phyloP scores from a whole-genome alignment of 2,888 invertebrate genomes.

The Macrosiphum euphorbiae region DNA sequence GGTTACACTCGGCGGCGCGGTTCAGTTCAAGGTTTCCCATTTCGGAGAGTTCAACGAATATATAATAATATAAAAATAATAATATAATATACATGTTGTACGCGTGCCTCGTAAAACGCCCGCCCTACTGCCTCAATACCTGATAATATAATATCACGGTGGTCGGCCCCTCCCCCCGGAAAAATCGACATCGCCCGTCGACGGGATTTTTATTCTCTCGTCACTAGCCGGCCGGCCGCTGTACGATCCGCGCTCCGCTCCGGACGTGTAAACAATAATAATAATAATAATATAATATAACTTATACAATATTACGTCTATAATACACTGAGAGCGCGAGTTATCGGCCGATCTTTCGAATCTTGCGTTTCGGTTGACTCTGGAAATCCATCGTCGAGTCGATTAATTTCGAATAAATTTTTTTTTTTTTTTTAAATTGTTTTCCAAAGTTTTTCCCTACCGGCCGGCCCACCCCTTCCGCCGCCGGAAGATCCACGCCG shows the following conservation, averaged over 20 bases:
- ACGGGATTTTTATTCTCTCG: background rate
- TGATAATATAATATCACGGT: background rate
- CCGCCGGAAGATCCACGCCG: background rate
- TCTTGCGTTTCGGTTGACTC: background rate
- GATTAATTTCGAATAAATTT: background rate
- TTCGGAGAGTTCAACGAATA: constrained; percentile 55
- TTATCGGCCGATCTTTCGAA: background rate
- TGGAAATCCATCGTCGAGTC: background rate
- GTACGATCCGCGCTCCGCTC: background rate
- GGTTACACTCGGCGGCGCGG: constrained; percentile 47
- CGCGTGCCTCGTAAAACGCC: constrained; percentile 6
- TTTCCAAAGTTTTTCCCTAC: background rate
- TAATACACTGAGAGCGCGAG: background rate
- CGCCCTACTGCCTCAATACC: constrained; percentile 9
- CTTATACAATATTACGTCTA: background rate
- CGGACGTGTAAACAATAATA: background rate
- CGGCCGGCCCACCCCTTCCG: background rate
- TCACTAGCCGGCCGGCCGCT: constrained; percentile 2
- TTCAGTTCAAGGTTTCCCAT: constrained; percentile 57
- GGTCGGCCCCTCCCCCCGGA: constrained; percentile 12
- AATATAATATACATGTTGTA: background rate
- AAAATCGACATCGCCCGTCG: background rate
- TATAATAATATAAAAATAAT: constrained; percentile 1
- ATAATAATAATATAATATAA: background rate
- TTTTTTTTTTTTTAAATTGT: background rate